Base-by-base conservation (phyloP, 2,113 vertebrate genomes). In the Lophochroa leadbeateri region DNA sequence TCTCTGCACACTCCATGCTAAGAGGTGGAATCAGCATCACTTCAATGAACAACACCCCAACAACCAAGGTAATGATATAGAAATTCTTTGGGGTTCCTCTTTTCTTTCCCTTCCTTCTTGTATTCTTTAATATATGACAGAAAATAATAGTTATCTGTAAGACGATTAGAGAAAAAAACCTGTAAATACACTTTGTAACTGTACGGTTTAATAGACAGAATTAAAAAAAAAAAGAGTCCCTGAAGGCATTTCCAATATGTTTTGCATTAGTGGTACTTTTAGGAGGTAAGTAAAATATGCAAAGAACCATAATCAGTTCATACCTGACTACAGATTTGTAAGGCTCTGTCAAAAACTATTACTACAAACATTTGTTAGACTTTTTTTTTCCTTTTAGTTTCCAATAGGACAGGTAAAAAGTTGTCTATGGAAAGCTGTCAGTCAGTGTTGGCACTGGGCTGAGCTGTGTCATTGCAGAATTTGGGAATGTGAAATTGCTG, bases 31-130 rank as follows among this genome's bases (percentile, higher is more conserved):
- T n/a, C n/a, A n/a, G n/a, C n/a, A n/a, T n/a, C n/a, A n/a, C n/a
- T n/a, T n/a, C n/a, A n/a, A n/a, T n/a, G n/a, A n/a, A n/a, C n/a
- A n/a, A n/a, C n/a, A n/a, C n/a, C n/a, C n/a, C n/a, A n/a, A n/a
- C n/a, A n/a, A n/a, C n/a, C n/a, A n/a, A n/a, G 53, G 65, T 79
- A 89, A 94, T 76, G 49, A 69, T 69, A 35, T 41, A 90, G 53
- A 91, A 89, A 89, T 46, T 41, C 41, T 91, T 91, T 72, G 52
- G 50, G 70, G 31, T 55, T 80, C 35, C 13, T 83, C 46, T 44
- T 86, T 61, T 41, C 52, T 72, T 82, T 86, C 9, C 7, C 27
- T 88, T 18, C 24, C 4, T 85, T 78, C 47, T 76, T 53, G 17
- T 52, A 21, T 31, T 82, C 39, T 76, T 80, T 72, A 87, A 49